A percentile compares a stretch with the other conserved stretches of the same genome.
phyloP scores from a whole-genome alignment of 2,888 invertebrate species.

The Andrena minutula region DNA sequence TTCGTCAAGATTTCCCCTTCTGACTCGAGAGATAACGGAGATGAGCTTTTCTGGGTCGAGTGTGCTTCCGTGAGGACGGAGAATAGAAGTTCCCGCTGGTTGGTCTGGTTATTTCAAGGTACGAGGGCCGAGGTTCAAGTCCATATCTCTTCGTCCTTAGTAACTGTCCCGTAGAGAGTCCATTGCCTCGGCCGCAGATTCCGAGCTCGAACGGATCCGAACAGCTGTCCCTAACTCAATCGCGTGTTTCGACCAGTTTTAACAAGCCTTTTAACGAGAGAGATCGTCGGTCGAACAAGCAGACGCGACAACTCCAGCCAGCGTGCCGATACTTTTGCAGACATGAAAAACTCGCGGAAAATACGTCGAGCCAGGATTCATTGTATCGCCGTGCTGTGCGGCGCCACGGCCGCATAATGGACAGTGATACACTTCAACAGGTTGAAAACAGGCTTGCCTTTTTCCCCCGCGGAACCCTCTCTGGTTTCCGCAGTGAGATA shows the following conservation, averaged over 20 bases:
- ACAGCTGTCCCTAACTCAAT: background rate
- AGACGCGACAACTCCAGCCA: background rate
- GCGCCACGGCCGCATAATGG: constrained; percentile 41
- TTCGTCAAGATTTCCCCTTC: constrained; percentile 57
- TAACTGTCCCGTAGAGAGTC: constrained; percentile 30
- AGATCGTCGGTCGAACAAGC: constrained; percentile 4
- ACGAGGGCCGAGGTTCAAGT: background rate
- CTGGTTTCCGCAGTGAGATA: constrained; percentile 40
- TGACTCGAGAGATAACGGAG: constrained; percentile 40
- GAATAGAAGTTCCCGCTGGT: constrained; percentile 30
- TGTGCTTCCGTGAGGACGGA: constrained; percentile 51
- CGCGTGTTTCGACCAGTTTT: background rate
- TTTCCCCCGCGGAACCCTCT: background rate
- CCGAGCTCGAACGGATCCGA: no score
- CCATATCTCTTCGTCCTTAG: constrained; percentile 11
- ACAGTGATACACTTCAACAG: constrained; percentile 46
- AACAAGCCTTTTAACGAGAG: background rate
- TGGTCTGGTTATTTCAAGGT: constrained; percentile 18
- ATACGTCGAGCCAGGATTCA: constrained; percentile 17
- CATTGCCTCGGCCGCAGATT: background rate
- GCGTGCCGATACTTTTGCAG: background rate
- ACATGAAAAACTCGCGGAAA: constrained; percentile 21
- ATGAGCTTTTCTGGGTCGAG: constrained; percentile 54
- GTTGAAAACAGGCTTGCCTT: constrained; percentile 30
- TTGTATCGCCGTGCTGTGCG: constrained; percentile 14